Percentiles rank a stretch among this genome's conserved stretches.
Conservation (phyloP, 2,888 invertebrate genomes). For the Eumacrocentrus americanus region DNA sequence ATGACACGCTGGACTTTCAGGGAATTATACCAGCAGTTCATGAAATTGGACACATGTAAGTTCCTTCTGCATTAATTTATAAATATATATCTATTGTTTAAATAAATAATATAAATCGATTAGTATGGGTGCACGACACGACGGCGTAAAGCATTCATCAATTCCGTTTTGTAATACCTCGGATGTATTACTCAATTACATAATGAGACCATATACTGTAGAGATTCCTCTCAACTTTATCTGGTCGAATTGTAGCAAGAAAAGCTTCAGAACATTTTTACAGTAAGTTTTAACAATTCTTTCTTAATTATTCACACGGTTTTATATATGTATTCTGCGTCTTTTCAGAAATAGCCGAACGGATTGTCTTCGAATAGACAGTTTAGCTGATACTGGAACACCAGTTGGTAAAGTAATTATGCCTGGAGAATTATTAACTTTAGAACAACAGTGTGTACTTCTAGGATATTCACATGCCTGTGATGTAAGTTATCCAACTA, state of each 20-base stretch:
- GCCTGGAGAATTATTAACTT: neutral
- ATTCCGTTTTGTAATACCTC: neutral
- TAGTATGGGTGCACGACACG: constrained; percentile 1
- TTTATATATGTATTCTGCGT: neutral
- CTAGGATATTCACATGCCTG: constrained; percentile 3
- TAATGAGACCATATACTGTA: neutral
- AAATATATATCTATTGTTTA: too few species aligned
- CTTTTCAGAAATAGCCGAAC: neutral
- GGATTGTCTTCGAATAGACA: neutral
- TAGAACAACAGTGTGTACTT: neutral
- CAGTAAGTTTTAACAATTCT: neutral
- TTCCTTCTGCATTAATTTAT: too few species aligned
- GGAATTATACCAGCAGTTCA: neutral
- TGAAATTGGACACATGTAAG: constrained; percentile 2
- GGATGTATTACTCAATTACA: neutral
- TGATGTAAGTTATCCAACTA: neutral
- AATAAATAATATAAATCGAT: neutral
- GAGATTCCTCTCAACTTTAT: neutral
- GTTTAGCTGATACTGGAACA: neutral
- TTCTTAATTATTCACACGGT: neutral
- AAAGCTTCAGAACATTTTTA: neutral
- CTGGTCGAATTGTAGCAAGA: neutral
- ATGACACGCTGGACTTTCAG: neutral
- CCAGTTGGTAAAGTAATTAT: neutral
- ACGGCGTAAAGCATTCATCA: neutral